Percentiles rank a stretch among this genome's conserved stretches.
Evolutionary conservation across 2,113 vertebrate genomes (phyloP).

Genomic region (Podocnemis expansa): DNA sequence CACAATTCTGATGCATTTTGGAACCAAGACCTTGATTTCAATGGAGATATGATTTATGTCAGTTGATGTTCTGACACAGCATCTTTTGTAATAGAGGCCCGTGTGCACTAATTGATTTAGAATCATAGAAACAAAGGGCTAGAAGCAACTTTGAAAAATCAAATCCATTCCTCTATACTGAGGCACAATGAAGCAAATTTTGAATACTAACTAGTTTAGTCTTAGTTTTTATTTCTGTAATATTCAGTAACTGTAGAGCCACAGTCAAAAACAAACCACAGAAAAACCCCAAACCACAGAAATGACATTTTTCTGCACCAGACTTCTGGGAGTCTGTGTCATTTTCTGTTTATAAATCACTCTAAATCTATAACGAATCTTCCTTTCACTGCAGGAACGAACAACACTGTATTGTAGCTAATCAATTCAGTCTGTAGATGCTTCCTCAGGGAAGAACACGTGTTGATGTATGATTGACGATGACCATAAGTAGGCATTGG

Average conservation of each 20-base stretch:
- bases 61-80: constrained; percentile 32
- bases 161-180: background rate
- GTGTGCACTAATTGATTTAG: constrained; percentile 35
- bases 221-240: constrained; percentile 6
- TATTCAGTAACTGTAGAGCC: constrained; percentile 13
- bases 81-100: constrained; percentile 20
- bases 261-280: background rate
- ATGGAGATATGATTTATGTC: background rate
- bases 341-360: background rate
- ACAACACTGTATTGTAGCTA: background rate
- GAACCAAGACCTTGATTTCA: constrained; percentile 34
- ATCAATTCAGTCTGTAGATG: background rate
- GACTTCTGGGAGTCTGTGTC: background rate
- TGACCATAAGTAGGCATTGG: background rate
- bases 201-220: background rate
- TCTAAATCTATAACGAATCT: background rate
- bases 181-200: background rate
- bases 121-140: background rate
- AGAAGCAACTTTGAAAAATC: background rate
- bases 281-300: background rate
- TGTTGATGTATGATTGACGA: background rate
- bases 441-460: background rate
- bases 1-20: background rate
- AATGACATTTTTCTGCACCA: background rate
- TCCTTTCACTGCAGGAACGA: background rate